These are phyloP conservation scores for Phaenicophaeus curvirostris DNA, from an alignment of 2,797 vertebrate species.

Conservation along the genomic window DNA sequence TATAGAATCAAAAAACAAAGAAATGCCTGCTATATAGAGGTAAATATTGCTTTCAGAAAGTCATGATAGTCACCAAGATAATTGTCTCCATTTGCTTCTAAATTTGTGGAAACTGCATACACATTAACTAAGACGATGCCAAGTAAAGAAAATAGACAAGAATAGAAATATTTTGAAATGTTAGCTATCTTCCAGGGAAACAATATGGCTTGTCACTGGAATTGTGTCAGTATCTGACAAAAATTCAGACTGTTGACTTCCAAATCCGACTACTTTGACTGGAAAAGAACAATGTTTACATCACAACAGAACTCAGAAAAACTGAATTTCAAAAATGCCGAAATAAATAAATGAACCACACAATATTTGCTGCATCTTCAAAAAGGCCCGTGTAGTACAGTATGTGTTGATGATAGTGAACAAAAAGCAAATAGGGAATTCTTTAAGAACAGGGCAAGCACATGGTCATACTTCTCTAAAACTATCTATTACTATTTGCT, in stretches of 20 bases:
- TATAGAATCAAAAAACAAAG: neutral
- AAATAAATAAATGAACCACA: neutral
- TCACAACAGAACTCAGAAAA: neutral
- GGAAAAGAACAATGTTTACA: neutral
- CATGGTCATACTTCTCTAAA: neutral
- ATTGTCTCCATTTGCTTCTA: neutral
- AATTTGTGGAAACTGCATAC: neutral
- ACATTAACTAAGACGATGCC: neutral
- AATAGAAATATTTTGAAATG: neutral
- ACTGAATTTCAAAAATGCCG: neutral
- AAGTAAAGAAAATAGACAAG: neutral
- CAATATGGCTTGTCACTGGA: neutral
- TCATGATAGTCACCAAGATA: neutral
- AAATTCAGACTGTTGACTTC: neutral
- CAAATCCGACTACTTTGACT: neutral
- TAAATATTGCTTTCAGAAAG: neutral
- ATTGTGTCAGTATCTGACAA: neutral
- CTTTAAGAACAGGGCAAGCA: neutral
- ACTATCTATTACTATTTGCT: no score
- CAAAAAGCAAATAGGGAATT: neutral
- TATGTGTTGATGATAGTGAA: accelerated
- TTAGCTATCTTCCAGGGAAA: neutral
- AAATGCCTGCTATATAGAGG: neutral
- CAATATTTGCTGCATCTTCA: neutral
- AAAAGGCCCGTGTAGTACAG: neutral